These are phyloP conservation scores for Ceratothoa steindachneri DNA, from an alignment of 2,888 invertebrate genomes.

Conservation along the genomic window DNA sequence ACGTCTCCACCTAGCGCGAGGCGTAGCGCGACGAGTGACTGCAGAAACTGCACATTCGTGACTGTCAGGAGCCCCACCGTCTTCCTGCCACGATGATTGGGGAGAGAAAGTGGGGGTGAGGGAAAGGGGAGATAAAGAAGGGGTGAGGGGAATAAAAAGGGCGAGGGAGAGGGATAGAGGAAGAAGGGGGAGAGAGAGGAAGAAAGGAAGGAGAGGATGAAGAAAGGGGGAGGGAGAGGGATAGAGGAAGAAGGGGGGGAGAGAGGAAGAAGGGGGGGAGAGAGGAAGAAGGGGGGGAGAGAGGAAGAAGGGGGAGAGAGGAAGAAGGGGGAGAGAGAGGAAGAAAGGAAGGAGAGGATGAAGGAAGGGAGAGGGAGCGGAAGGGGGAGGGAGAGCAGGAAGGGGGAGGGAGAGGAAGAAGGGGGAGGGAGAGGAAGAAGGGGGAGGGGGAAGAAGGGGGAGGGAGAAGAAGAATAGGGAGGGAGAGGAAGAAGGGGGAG, in stretches of 20 bases:
- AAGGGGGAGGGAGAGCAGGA: not conserved
- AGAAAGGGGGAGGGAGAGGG: too few species aligned
- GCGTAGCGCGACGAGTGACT: too few species aligned
- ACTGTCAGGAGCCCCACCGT: too few species aligned
- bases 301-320: not conserved
- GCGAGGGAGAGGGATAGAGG: not conserved
- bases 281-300: not conserved
- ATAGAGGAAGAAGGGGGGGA: not conserved
- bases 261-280: not conserved
- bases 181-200: too few species aligned
- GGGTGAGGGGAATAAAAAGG: too few species aligned
- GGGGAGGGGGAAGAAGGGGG: not conserved
- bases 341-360: too few species aligned
- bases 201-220: too few species aligned
- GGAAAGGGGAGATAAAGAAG: too few species aligned
- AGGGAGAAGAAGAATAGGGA: not conserved
- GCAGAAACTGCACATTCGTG: too few species aligned
- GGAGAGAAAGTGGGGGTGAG: too few species aligned
- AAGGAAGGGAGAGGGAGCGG: not conserved
- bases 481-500: not conserved
- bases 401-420: not conserved
- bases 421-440: conserved; percentile 10
- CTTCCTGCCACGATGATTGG: too few species aligned
- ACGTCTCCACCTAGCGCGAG: too few species aligned
- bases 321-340: conserved; percentile 2